Percentiles rank a stretch among this genome's conserved stretches.
Evolutionary conservation across 2,113 vertebrate genomes (phyloP).

Genomic region (Galbula dea): DNA sequence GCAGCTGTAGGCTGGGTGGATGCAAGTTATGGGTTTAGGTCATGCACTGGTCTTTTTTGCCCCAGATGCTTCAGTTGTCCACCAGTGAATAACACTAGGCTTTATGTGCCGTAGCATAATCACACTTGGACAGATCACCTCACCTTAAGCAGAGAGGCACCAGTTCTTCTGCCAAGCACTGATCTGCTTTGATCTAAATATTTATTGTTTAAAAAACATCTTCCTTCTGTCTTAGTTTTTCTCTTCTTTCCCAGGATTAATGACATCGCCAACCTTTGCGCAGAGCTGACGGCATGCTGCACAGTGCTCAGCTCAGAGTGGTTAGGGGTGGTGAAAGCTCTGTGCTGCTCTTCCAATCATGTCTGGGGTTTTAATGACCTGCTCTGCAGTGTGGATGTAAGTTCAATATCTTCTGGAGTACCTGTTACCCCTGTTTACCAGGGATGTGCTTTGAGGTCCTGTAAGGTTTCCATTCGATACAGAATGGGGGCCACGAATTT

Average conservation of each 20-base stretch:
- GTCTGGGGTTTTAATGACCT: constrained; percentile 78
- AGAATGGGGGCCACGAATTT: neutral
- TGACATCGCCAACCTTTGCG: constrained; percentile 72
- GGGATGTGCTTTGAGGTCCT: rapidly evolving
- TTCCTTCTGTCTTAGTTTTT: neutral
- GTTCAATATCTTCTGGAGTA: neutral
- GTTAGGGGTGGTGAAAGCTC: constrained; percentile 71
- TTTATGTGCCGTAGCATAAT: rapidly evolving
- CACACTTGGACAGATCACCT: no score
- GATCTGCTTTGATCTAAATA: neutral
- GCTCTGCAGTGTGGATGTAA: constrained; percentile 77
- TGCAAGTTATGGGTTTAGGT: neutral
- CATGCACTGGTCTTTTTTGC: neutral
- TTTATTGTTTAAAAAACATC: neutral
- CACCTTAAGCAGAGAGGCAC: neutral
- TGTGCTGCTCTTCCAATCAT: constrained; percentile 77
- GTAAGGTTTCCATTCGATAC: neutral
- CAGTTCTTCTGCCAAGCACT: neutral
- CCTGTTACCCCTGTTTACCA: neutral
- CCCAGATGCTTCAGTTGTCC: neutral
- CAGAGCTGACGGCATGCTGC: constrained; percentile 72
- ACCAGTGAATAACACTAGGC: rapidly evolving
- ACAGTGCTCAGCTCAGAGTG: constrained; percentile 72
- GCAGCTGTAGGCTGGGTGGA: no score
- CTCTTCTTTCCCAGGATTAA: constrained; percentile 59